Percentiles rank a stretch among this genome's conserved stretches.
Conservation (phyloP, 1,140 invertebrate species). For the Lysiphlebus fabarum region DNA sequence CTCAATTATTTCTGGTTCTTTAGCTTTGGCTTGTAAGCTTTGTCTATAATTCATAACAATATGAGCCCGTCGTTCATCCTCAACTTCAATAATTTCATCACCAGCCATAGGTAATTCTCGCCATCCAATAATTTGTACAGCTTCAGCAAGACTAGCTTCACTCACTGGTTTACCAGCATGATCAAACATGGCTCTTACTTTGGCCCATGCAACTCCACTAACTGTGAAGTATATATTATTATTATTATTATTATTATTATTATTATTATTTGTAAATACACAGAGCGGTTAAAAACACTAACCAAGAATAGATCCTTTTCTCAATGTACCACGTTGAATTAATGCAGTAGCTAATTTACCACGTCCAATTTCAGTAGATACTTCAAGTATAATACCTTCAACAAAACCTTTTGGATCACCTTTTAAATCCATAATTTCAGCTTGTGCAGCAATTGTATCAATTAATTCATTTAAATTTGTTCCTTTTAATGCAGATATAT, state of each 20-base stretch:
- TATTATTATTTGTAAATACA: background rate
- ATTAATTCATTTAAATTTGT: conserved; percentile 77
- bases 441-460: conserved; percentile 81
- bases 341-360: conserved; percentile 87
- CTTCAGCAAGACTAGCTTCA: conserved; percentile 73
- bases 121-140: conserved; percentile 90
- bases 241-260: background rate
- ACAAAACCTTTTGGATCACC: conserved; percentile 78
- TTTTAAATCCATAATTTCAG: conserved; percentile 84
- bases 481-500: conserved; percentile 85
- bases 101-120: conserved; percentile 81
- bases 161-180: conserved; percentile 68
- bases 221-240: conserved; percentile 52
- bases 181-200: conserved; percentile 83
- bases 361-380: conserved; percentile 67
- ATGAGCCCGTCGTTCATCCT: conserved; percentile 69
- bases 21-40: conserved; percentile 58
- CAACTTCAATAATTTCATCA: conserved; percentile 80
- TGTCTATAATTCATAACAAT: conserved; percentile 68
- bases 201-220: conserved; percentile 77
- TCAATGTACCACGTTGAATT: conserved; percentile 86
- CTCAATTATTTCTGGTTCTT: conserved; percentile 59
- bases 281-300: conserved; percentile 15
- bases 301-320: conserved; percentile 71
- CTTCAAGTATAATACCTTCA: conserved; percentile 90